Conservation (phyloP, 2,888 invertebrate genomes). For the Calliscelio sp. region DNA sequence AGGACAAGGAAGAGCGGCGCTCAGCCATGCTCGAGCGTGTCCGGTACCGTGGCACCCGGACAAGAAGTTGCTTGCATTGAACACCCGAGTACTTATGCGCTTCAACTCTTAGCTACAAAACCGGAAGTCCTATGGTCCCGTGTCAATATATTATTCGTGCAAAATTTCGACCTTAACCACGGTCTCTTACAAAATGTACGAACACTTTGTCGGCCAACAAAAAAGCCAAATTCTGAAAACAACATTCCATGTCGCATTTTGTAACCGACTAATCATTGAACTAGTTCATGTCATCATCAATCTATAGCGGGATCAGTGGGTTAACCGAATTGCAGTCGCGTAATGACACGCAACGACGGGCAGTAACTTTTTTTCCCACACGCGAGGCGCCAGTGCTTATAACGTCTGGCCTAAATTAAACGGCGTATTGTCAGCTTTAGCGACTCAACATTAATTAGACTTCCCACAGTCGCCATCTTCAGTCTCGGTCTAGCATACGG, state of each 20-base stretch:
- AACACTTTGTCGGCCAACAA: too few species aligned
- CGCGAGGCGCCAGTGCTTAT: constrained; percentile 44
- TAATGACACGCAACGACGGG: not conserved
- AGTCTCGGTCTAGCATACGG: constrained; percentile 74
- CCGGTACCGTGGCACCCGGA: constrained; percentile 70
- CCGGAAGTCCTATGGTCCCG: constrained; percentile 40
- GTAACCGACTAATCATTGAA: too few species aligned
- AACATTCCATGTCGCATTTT: too few species aligned
- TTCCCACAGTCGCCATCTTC: constrained; percentile 76
- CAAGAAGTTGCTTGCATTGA: constrained; percentile 75
- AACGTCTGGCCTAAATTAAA: constrained; percentile 62
- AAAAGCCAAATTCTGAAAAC: too few species aligned
- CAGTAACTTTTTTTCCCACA: constrained; percentile 45
- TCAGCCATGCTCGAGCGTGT: constrained; percentile 58
- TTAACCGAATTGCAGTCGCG: constrained; percentile 37
- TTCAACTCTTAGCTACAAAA: constrained; percentile 42
- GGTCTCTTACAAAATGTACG: too few species aligned
- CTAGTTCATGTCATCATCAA: constrained; percentile 43
- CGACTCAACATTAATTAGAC: constrained; percentile 68
- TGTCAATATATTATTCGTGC: constrained; percentile 55
- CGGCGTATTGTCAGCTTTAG: constrained; percentile 58
- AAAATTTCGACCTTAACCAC: too few species aligned
- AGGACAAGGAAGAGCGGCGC: constrained; percentile 69
- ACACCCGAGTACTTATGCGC: constrained; percentile 31
- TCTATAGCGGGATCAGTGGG: constrained; percentile 38